These are phyloP conservation scores for Drosophila gunungcola DNA, from an alignment of 1,140 invertebrate species.

Conservation along the genomic window DNA sequence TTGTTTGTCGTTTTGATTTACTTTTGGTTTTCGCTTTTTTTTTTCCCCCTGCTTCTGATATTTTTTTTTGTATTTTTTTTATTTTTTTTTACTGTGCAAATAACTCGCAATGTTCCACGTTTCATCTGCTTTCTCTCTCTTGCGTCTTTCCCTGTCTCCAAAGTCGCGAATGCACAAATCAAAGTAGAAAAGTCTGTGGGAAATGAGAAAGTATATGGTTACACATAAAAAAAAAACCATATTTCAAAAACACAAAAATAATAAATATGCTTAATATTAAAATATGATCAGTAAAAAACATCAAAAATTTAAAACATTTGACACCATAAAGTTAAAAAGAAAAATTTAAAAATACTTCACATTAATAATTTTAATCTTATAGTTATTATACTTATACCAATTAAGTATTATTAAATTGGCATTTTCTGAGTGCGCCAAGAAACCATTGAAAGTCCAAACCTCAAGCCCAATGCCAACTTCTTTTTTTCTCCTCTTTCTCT, in stretches of 20 bases:
- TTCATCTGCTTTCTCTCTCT: slow-evolving; percentile 31
- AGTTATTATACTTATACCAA: neutral
- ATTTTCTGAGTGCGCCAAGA: neutral
- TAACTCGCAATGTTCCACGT: slow-evolving; percentile 54
- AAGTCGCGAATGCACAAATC: slow-evolving; percentile 43
- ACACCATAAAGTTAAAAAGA: too few relatives aligned
- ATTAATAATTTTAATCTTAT: too few relatives aligned
- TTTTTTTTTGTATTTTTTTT: slow-evolving; percentile 25
- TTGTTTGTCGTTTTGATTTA: slow-evolving; percentile 80
- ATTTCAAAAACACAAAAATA: too few relatives aligned
- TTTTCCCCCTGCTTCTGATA: neutral
- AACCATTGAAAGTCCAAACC: slow-evolving; percentile 5
- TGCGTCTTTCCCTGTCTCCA: slow-evolving; percentile 17
- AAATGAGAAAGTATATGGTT: slow-evolving; percentile 4
- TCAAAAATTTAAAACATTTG: too few relatives aligned
- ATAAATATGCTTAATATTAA: too few relatives aligned
- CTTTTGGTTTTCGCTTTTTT: slow-evolving; percentile 57
- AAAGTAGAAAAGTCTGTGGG: slow-evolving; percentile 41
- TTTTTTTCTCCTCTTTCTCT: neutral
- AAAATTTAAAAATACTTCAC: too few relatives aligned
- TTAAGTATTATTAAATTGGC: too few relatives aligned
- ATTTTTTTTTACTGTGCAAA: slow-evolving; percentile 67
- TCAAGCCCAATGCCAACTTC: slow-evolving; percentile 14
- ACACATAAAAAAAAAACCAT: slow-evolving; percentile 9
- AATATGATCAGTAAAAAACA: too few relatives aligned